A percentile compares a stretch with the other conserved stretches of the same genome.
These are phyloP conservation scores for Pocota personata DNA, from an alignment of 2,888 invertebrate species.

Conservation along the genomic window DNA sequence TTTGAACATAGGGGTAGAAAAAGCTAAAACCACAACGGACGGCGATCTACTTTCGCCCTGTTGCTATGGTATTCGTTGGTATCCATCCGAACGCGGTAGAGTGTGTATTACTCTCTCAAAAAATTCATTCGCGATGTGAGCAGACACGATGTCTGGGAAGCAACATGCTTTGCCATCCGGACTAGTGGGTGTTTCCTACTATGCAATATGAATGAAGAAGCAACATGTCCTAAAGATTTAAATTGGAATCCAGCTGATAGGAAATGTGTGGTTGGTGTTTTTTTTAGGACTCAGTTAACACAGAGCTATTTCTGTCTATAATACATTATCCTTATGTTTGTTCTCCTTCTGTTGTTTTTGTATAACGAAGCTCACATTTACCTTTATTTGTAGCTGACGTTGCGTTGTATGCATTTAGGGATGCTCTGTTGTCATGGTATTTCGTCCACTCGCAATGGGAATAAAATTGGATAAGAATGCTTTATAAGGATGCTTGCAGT, in stretches of 20 bases:
- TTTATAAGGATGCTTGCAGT: neutral
- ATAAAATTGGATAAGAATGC: neutral
- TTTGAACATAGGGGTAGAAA: neutral
- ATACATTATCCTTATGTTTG: neutral
- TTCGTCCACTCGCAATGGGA: neutral
- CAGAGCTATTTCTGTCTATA: neutral
- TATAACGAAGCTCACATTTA: neutral
- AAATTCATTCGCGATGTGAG: neutral
- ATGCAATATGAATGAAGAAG: constrained; percentile 1
- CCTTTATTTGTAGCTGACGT: neutral
- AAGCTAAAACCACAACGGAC: neutral
- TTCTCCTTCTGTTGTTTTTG: neutral
- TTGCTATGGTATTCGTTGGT: neutral
- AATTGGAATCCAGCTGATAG: neutral
- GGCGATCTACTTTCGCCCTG: constrained; percentile 8
- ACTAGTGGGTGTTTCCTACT: neutral
- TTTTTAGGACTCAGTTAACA: neutral
- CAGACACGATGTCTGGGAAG: constrained; percentile 60
- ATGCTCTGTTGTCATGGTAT: neutral
- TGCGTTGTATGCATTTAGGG: neutral
- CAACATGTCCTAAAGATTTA: constrained; percentile 57
- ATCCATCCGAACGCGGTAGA: neutral
- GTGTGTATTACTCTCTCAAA: neutral
- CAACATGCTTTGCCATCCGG: constrained; percentile 50
- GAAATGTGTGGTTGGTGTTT: neutral